A percentile compares a stretch with the other conserved stretches of the same genome.
These are phyloP conservation scores for Patagioenas fasciata DNA, from an alignment of 2,113 vertebrate genomes.

Conservation along the genomic window DNA sequence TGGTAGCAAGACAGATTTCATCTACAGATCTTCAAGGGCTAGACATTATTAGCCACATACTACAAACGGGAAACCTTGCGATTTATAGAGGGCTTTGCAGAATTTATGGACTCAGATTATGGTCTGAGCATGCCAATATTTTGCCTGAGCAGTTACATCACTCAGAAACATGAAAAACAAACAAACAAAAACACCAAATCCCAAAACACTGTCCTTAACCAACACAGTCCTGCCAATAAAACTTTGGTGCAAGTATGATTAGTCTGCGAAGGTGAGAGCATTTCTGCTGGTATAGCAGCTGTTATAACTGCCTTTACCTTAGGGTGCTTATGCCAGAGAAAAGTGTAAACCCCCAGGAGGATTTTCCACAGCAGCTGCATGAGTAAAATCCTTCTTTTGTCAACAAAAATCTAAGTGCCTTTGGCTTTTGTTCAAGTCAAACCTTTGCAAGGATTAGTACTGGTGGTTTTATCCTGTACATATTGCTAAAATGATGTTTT, in stretches of 20 bases:
- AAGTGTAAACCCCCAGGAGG: not conserved
- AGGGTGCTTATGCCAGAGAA: not conserved
- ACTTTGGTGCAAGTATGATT: not conserved
- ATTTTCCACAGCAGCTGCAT: constrained; percentile 2
- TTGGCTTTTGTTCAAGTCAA: not conserved
- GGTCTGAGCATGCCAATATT: not conserved
- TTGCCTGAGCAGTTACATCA: not conserved
- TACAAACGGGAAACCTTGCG: not conserved
- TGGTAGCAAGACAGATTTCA: not conserved
- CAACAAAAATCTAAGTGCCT: not conserved
- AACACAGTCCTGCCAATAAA: not conserved
- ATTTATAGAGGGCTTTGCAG: not conserved
- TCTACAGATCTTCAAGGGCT: not conserved
- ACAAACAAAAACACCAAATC: not conserved
- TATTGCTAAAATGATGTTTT: not conserved
- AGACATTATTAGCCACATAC: not conserved
- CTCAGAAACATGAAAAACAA: not conserved
- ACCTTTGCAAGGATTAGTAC: not conserved
- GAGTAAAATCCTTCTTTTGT: constrained; percentile 12
- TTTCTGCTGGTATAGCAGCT: constrained; percentile 19
- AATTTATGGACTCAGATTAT: not conserved
- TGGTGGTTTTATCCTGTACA: not conserved
- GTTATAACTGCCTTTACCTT: not conserved
- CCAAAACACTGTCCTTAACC: not conserved
- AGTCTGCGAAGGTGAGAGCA: not conserved